Conservation (phyloP, 2,113 vertebrate genomes). For the Anolis sagrei region DNA sequence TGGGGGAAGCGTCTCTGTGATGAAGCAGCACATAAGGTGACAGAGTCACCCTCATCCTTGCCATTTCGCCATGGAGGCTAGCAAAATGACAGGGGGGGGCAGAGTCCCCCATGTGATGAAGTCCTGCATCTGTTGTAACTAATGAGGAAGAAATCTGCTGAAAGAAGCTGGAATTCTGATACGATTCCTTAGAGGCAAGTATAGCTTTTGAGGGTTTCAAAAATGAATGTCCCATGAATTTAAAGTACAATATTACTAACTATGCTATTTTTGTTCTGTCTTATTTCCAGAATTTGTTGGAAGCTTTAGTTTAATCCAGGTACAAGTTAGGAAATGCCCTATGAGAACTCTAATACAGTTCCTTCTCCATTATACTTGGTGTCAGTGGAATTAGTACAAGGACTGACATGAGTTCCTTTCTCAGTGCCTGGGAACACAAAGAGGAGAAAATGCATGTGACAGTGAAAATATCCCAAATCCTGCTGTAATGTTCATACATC, state of each 20-base stretch:
- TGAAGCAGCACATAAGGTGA: too few relatives aligned
- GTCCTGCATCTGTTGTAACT: not conserved
- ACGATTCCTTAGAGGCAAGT: not conserved
- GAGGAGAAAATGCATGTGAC: not conserved
- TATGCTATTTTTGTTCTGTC: not conserved
- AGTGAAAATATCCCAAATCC: constrained; percentile 44
- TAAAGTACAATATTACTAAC: not conserved
- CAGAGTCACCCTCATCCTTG: too few relatives aligned
- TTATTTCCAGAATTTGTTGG: not conserved
- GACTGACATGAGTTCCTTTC: not conserved
- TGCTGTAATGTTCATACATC: constrained; percentile 49
- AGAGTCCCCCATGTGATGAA: too few relatives aligned
- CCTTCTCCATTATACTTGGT: not conserved
- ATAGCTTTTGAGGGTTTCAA: not conserved
- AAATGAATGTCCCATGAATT: too few relatives aligned
- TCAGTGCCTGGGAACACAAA: not conserved
- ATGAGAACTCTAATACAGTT: not conserved
- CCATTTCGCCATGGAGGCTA: too few relatives aligned
- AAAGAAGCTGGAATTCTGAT: not conserved
- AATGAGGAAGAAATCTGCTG: not conserved
- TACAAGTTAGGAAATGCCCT: not conserved
- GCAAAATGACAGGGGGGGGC: too few relatives aligned
- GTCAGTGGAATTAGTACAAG: not conserved
- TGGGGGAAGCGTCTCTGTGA: too few relatives aligned
- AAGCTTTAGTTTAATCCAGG: not conserved